phyloP scores from a whole-genome alignment of 2,797 vertebrate genomes.

The Leptoclinus maculatus region DNA sequence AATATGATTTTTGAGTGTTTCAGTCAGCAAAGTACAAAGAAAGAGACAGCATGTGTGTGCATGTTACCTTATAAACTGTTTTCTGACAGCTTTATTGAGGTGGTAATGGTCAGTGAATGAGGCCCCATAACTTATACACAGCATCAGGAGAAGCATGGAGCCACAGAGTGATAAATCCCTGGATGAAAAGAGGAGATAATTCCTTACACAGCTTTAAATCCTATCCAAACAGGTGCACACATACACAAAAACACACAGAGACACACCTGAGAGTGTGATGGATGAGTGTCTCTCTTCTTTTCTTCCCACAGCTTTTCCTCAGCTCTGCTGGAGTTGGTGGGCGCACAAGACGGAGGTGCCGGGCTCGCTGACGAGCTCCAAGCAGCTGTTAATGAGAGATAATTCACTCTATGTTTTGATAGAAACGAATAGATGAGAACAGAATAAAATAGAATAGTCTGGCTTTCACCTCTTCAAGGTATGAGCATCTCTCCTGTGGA shows the following conservation, averaged over 20 bases:
- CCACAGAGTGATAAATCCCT: constrained; percentile 76
- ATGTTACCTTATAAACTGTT: constrained; percentile 80
- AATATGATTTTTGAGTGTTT: neutral
- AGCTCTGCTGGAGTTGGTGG: constrained; percentile 78
- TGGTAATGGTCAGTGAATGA: constrained; percentile 64
- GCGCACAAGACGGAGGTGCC: constrained; percentile 78
- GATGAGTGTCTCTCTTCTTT: constrained; percentile 68
- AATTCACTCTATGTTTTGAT: neutral
- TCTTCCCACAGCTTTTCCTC: constrained; percentile 59
- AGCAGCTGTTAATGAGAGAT: constrained; percentile 77
- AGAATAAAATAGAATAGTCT: neutral
- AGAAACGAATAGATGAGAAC: neutral
- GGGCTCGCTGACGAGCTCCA: constrained; percentile 76
- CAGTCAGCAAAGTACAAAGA: neutral
- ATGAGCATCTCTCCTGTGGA: constrained; percentile 24
- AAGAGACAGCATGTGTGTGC: neutral
- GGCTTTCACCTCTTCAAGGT: constrained; percentile 78
- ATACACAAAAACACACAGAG: neutral
- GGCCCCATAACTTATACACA: constrained; percentile 72
- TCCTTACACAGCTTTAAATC: neutral
- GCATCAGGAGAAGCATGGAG: constrained; percentile 77
- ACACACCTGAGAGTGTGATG: constrained; percentile 73
- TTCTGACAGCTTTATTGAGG: constrained; percentile 79
- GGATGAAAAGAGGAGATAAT: neutral
- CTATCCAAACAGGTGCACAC: neutral